Conservation (phyloP, 92 coral and sea anemone species). For the Phenganax stokvisi region DNA sequence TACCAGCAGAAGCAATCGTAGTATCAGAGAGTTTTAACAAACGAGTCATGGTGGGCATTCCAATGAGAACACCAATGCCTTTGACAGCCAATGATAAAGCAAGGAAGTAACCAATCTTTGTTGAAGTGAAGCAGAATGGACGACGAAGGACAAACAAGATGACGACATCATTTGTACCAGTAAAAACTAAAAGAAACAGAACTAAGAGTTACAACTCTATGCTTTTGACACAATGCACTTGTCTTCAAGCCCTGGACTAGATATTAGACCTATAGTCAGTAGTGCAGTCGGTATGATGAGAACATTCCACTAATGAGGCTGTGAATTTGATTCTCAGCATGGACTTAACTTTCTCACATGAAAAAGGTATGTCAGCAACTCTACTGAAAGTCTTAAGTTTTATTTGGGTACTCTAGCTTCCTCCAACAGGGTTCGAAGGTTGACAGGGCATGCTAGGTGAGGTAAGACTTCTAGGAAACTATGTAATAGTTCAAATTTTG, state of each 20-base stretch:
- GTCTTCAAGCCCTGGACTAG: not conserved
- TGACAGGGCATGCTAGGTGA: too few species aligned
- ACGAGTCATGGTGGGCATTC: constrained; percentile 64
- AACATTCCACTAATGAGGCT: too few species aligned
- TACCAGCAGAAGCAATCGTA: constrained; percentile 63
- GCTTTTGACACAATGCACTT: not conserved
- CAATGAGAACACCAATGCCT: constrained; percentile 72
- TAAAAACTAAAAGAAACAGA: constrained; percentile 59
- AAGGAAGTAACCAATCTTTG: constrained; percentile 70
- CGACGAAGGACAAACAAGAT: constrained; percentile 60
- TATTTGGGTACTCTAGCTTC: too few species aligned
- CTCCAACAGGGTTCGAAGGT: too few species aligned
- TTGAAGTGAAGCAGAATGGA: constrained; percentile 66
- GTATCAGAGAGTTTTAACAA: constrained; percentile 59
- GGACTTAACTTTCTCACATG: too few species aligned
- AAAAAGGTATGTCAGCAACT: too few species aligned
- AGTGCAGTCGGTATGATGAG: too few species aligned
- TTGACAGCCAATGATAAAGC: constrained; percentile 54
- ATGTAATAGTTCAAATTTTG: too few species aligned
- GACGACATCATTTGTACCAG: constrained; percentile 71
- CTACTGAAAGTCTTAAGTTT: too few species aligned
- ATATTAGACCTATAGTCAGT: too few species aligned
- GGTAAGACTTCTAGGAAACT: too few species aligned
- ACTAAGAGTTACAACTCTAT: not conserved
- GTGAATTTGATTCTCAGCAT: too few species aligned